Evolutionary conservation across 2,888 invertebrate genomes (phyloP).

Genomic region (Epinotia ramella): DNA sequence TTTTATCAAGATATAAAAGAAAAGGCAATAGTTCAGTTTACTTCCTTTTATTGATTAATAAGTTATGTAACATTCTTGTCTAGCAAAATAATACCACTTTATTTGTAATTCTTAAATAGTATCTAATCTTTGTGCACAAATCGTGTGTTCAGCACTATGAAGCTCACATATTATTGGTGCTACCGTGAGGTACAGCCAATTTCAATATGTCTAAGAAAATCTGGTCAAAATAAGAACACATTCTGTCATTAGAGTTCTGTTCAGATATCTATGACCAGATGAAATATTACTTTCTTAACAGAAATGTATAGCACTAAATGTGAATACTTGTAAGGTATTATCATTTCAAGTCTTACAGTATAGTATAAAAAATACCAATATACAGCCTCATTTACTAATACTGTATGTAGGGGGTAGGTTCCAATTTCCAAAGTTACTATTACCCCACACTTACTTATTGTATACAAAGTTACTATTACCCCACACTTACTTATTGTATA

Average conservation of each 20-base stretch:
- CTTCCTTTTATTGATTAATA: slow-evolving; percentile 3
- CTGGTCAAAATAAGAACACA: neutral
- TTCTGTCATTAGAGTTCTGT: neutral
- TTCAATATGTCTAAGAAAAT: neutral
- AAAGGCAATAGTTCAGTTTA: neutral
- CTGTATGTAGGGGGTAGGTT: neutral
- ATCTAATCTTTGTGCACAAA: neutral
- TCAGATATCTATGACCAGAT: neutral
- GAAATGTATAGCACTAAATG: neutral
- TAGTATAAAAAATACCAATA: neutral
- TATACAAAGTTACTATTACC: no score
- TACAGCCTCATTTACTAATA: slow-evolving; percentile 15
- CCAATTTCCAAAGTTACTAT: neutral
- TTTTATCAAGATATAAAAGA: neutral
- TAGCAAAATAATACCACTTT: neutral
- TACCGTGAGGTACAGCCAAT: no score
- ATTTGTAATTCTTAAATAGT: neutral
- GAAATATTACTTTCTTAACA: neutral
- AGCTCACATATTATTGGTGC: neutral
- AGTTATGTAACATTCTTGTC: neutral
- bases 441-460: no score
- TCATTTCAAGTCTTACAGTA: neutral
- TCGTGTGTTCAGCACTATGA: neutral
- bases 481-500: no score
- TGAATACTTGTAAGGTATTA: neutral